These are phyloP conservation scores for Bergia sp. DNA, from an alignment of 92 coral and sea anemone species.

Conservation along the genomic window DNA sequence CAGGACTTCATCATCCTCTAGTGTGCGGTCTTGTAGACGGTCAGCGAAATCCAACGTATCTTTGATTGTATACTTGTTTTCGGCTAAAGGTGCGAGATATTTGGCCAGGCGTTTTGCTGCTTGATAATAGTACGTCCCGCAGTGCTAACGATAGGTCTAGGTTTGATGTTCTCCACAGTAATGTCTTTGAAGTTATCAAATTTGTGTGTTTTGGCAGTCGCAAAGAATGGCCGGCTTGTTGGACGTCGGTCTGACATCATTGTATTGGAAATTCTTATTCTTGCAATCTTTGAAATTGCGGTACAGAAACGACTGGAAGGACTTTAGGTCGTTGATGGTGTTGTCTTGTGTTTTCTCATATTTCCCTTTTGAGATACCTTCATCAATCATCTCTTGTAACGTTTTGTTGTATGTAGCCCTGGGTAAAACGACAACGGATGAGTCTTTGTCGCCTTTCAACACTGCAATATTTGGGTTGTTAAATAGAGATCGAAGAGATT, in stretches of 20 bases:
- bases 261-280: slow-evolving; percentile 4
- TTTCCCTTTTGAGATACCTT: slow-evolving; percentile 44
- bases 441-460: slow-evolving; percentile 12
- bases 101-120: slow-evolving; percentile 26
- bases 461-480: slow-evolving; percentile 12
- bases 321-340: slow-evolving; percentile 15
- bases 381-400: slow-evolving; percentile 39
- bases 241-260: slow-evolving; percentile 1
- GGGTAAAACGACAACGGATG: slow-evolving; percentile 25
- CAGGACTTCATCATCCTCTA: slow-evolving; percentile 31
- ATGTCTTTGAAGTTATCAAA: neutral
- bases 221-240: neutral
- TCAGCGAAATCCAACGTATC: slow-evolving; percentile 16
- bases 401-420: neutral
- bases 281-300: slow-evolving; percentile 41
- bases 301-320: slow-evolving; percentile 35
- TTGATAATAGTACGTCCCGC: slow-evolving; percentile 24
- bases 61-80: slow-evolving; percentile 31
- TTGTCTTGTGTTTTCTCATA: slow-evolving; percentile 33
- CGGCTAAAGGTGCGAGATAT: slow-evolving; percentile 33
- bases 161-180: neutral
- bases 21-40: slow-evolving; percentile 19
- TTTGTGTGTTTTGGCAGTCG: slow-evolving; percentile 20
- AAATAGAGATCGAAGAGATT: neutral
- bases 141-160: slow-evolving; percentile 10